A percentile compares a stretch with the other conserved stretches of the same genome.
Conservation (phyloP, 2,888 invertebrate species). For the Patella ulyssiponensis region DNA sequence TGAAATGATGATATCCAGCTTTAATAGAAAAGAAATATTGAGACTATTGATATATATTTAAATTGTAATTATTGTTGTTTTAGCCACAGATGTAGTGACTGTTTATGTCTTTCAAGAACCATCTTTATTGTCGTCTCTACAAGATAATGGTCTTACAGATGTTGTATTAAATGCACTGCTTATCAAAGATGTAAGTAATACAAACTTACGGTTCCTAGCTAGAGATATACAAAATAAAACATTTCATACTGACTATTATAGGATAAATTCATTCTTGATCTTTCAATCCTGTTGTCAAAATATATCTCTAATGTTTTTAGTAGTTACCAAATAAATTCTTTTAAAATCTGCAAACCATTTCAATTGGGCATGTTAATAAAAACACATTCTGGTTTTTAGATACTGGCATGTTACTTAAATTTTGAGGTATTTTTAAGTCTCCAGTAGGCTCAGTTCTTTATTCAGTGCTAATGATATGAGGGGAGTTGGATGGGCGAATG, state of each 20-base stretch:
- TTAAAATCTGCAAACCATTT: no score
- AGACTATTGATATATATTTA: no score
- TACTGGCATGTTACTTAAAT: no score
- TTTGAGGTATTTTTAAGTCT: no score
- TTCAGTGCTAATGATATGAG: neutral
- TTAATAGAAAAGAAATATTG: no score
- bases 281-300: neutral
- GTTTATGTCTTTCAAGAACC: conserved; percentile 82
- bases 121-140: conserved; percentile 85
- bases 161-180: conserved; percentile 87
- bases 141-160: conserved; percentile 88
- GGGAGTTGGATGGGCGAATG: no score
- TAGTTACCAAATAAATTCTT: no score
- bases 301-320: no score
- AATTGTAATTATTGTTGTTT: conserved; percentile 25
- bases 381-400: no score
- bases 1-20: no score
- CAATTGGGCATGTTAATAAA: no score
- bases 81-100: conserved; percentile 84
- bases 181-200: conserved; percentile 81
- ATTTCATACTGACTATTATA: neutral
- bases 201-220: neutral
- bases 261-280: neutral
- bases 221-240: no score
- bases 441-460: neutral